These are phyloP conservation scores for Nebria salina DNA, from an alignment of 2,888 invertebrate species.

Conservation along the genomic window DNA sequence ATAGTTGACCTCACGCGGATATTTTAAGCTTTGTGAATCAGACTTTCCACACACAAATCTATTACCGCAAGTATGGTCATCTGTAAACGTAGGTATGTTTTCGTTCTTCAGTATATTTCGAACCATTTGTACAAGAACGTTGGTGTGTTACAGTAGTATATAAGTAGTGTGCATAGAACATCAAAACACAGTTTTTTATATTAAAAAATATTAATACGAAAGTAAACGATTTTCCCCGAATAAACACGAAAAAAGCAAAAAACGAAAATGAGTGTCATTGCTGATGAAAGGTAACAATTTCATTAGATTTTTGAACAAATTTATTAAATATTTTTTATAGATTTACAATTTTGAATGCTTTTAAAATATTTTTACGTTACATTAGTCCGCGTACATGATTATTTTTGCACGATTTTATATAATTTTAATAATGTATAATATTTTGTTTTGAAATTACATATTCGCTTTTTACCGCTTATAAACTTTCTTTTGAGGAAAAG, in stretches of 20 bases:
- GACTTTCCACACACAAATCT: slow-evolving; percentile 48
- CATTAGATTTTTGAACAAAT: slow-evolving; percentile 22
- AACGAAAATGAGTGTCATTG: slow-evolving; percentile 37
- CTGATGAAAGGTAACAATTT: slow-evolving; percentile 33
- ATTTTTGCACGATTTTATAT: neutral
- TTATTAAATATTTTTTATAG: neutral
- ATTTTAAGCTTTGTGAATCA: slow-evolving; percentile 49
- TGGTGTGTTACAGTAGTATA: slow-evolving; percentile 6
- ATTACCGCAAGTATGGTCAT: slow-evolving; percentile 4
- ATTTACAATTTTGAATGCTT: no score
- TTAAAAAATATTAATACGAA: slow-evolving; percentile 2
- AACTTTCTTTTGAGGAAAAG: no score
- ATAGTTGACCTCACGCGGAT: slow-evolving; percentile 12
- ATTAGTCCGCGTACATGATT: neutral
- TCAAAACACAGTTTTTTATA: slow-evolving; percentile 1
- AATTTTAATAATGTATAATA: neutral
- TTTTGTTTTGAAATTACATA: neutral
- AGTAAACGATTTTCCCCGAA: slow-evolving; percentile 24
- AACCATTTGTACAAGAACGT: slow-evolving; percentile 16
- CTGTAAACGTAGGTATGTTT: slow-evolving; percentile 1
- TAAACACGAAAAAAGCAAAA: slow-evolving; percentile 22
- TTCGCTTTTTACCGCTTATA: no score
- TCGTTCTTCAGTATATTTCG: neutral
- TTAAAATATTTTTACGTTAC: neutral
- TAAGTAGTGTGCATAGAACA: neutral